A percentile compares a stretch with the other conserved stretches of the same genome.
These are phyloP conservation scores for Callocephalon fimbriatum DNA, from an alignment of 2,113 vertebrate genomes.

Conservation along the genomic window DNA sequence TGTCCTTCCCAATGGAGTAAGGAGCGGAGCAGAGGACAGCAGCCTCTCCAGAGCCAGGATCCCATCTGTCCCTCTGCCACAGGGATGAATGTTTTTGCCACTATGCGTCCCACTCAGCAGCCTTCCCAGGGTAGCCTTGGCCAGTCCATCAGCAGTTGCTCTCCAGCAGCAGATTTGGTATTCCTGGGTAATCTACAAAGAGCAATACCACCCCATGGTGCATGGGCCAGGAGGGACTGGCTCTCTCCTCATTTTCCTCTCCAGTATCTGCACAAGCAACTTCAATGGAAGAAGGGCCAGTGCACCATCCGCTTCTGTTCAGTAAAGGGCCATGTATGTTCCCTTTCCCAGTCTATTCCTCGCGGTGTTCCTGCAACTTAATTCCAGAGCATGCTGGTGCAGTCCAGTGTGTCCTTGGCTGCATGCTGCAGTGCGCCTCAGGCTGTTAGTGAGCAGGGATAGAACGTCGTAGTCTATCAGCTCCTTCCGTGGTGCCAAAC, in stretches of 20 bases:
- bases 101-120: rapidly evolving
- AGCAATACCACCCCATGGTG: rapidly evolving
- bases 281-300: rapidly evolving
- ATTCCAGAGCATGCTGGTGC: rapidly evolving
- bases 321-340: rapidly evolving
- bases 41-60: neutral
- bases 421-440: rapidly evolving
- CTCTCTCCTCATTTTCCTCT: neutral
- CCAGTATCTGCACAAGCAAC: neutral
- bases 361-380: neutral
- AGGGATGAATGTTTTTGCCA: rapidly evolving
- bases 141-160: neutral
- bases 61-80: rapidly evolving
- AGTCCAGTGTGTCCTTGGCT: rapidly evolving
- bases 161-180: neutral
- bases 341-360: neutral
- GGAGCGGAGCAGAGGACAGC: neutral
- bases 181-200: neutral
- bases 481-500: neutral
- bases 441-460: rapidly evolving
- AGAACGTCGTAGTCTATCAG: rapidly evolving
- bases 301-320: rapidly evolving
- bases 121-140: neutral
- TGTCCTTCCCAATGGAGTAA: rapidly evolving
- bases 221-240: rapidly evolving